A percentile compares a stretch with the other conserved stretches of the same genome.
phyloP scores from a whole-genome alignment of 2,888 invertebrate species.

The Ceramica pisi region DNA sequence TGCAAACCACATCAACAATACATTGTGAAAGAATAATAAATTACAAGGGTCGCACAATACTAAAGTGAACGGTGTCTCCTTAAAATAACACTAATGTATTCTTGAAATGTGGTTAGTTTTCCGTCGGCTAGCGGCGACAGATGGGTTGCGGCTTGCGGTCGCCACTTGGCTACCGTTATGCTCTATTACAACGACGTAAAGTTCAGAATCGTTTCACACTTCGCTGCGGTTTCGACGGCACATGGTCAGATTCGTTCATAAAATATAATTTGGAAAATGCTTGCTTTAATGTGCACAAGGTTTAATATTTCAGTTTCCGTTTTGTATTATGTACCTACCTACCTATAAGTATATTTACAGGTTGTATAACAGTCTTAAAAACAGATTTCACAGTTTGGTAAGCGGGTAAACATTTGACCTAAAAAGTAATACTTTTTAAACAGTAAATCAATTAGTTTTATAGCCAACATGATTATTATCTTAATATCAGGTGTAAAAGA shows the following conservation, averaged over 20 bases:
- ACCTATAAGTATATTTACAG: neutral
- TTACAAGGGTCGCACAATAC: conserved; percentile 23
- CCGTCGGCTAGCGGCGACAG: conserved; percentile 80
- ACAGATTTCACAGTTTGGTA: neutral
- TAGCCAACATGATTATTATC: conserved; percentile 8
- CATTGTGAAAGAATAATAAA: conserved; percentile 44
- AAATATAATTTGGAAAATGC: conserved; percentile 46
- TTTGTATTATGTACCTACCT: neutral
- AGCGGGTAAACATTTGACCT: neutral
- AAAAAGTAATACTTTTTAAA: neutral
- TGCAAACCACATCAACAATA: conserved; percentile 34
- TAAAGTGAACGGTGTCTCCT: conserved; percentile 39
- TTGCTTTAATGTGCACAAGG: conserved; percentile 22
- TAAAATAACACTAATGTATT: conserved; percentile 71
- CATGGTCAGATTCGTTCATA: conserved; percentile 61
- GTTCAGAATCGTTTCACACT: conserved; percentile 55
- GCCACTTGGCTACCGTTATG: conserved; percentile 57
- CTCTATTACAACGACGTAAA: conserved; percentile 60
- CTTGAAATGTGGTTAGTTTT: conserved; percentile 80
- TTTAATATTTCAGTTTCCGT: conserved; percentile 11
- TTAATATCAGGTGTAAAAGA: conserved; percentile 5
- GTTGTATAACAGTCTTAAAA: neutral
- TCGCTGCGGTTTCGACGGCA: conserved; percentile 53
- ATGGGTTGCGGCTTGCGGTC: conserved; percentile 80
- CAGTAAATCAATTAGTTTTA: conserved; percentile 7